These are phyloP conservation scores for Megaleporinus macrocephalus DNA, from an alignment of 2,113 vertebrate genomes.

Conservation along the genomic window DNA sequence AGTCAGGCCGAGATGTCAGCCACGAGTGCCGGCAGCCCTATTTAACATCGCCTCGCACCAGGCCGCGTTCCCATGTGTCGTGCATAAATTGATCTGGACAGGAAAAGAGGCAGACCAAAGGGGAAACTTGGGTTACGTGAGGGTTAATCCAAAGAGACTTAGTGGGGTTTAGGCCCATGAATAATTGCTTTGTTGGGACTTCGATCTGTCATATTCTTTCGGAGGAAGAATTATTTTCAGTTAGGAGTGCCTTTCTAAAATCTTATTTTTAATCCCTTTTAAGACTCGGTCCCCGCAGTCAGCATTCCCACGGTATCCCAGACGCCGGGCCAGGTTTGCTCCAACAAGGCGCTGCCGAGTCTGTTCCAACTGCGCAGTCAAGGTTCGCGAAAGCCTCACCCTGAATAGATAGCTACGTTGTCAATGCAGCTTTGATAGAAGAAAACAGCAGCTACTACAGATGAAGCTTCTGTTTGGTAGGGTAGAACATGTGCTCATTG, in stretches of 20 bases:
- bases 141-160: slow-evolving; percentile 32
- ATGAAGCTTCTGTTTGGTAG: not conserved
- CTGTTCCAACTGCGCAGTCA: not conserved
- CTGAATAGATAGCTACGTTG: not conserved
- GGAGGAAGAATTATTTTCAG: slow-evolving; percentile 7
- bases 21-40: slow-evolving; percentile 25
- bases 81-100: slow-evolving; percentile 43
- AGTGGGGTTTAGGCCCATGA: slow-evolving; percentile 17
- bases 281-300: not conserved
- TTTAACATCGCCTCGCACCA: slow-evolving; percentile 47
- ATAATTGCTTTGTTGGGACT: slow-evolving; percentile 25
- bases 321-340: slow-evolving; percentile 7
- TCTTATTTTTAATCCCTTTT: slow-evolving; percentile 13
- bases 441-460: not conserved
- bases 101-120: slow-evolving; percentile 31
- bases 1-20: slow-evolving; percentile 26
- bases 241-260: not conserved
- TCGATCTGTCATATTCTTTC: not conserved
- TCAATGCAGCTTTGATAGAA: not conserved
- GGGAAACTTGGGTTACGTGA: slow-evolving; percentile 5
- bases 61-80: slow-evolving; percentile 35
- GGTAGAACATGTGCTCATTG: not conserved
- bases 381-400: not conserved
- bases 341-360: not conserved
- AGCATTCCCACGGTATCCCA: not conserved